Evolutionary conservation across 2,888 invertebrate species (phyloP), one percentile per base, ranked within the genome.

Genomic region (Chloroclystis v-ata): DNA sequence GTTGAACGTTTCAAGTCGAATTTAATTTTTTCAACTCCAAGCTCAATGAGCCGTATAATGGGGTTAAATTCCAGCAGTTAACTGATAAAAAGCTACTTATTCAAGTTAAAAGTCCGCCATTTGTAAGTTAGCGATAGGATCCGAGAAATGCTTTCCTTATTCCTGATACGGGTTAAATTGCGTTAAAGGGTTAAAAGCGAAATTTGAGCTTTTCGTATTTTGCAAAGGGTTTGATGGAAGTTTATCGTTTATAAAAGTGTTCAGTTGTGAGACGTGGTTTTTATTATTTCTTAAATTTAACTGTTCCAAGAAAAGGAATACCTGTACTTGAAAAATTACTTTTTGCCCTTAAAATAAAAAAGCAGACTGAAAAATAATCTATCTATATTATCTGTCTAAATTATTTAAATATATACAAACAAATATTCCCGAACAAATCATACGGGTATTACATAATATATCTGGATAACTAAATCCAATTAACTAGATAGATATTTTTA

Each of bases 111-210:
- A 44, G 47, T 40, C 45, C 32, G 9, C 47, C 47, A 52, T 54
- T 56, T 54, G 53, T 54, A 52, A 49, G 47, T 47, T 48, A 37
- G 10, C 38, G 54, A 56, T 56, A 47, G 26, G 30, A 53, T 54
- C 51, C 29, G 40, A 14, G 43, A 44, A 47, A 54, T 54, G 43
- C 49, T 45, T 52, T 49, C 49, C 51, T 45, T 42, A 41, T 41
- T 45, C 37, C 49, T 43, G 43, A 43, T 41, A 49, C 40, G 39
- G 41, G 28, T 24, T 29, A 45, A 42, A 45, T 45, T 38, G 41
- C 11, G 28, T 11, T 37, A n/a, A 32, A 42, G 37, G 25, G 28
- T 43, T 42, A 43, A 42, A 32, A 37, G 12, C 24, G 28, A 28
- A 37, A 28, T 20, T 35, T 33, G 16, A 33, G 32, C 16, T 33